Evolutionary conservation across 2,888 invertebrate species (phyloP), one percentile per base, ranked within the genome.

Genomic region (Bibio marci): DNA sequence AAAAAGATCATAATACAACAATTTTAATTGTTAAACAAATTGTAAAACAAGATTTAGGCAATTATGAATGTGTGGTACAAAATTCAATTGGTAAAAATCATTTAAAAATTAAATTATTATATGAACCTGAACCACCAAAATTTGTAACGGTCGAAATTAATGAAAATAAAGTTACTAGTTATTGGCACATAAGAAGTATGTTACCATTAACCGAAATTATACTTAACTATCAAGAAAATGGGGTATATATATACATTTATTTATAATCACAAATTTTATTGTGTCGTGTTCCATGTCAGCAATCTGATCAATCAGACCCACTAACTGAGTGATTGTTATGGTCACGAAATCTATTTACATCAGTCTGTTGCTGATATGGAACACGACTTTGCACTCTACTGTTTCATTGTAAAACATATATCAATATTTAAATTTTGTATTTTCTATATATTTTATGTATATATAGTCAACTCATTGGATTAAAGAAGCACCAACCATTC

Each of bases 21-120:
- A 71, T 70, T 45, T 57, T 87, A 34, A 61, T 76, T 22, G 73
- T 87, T 46, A 66, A 74, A 25, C 69, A 70, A 17, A 76, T 82
- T 1, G 64, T 68, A 13, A 57, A 60, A 32, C 55, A 64, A 0
- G 85, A 87, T 59, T 69, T 82, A 43, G 86, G 82, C 1, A 73
- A 73, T 53, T 86, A 85, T 55, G 70, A 76, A 2, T 86, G 86
- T 55, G 63, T 73, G 40, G 82, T 35, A 5, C 36, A 48, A 51
- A 59, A 60, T 17, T 22, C 48, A n/a, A 49, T 60, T 26, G 59
- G 58, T 1, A 44, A 44, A 10, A 51, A 50, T n/a, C 49, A 53
- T 43, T 48, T 49, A 13, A 51, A 48, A 14, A 46, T 58, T 3
- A 50, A 53, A 31, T 45, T 59, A 12, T 52, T 51, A 38, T 52